Base-by-base conservation (phyloP, 2,113 vertebrate species). In the Calidris pygmaea region DNA sequence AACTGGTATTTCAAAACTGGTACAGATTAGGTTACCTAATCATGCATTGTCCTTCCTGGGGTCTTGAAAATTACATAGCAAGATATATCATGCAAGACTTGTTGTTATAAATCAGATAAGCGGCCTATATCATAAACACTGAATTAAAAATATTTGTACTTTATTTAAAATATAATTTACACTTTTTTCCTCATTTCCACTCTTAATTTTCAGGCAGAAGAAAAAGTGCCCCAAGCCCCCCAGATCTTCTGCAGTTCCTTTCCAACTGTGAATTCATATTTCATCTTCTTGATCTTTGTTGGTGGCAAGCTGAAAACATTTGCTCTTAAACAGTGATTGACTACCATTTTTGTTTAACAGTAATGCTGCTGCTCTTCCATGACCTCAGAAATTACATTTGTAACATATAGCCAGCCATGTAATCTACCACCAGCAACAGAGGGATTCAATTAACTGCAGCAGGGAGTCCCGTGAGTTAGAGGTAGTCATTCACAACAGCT, bases 201-300 rank as follows among this genome's bases (percentile, higher is more conserved):
- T 81, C 29, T 17, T 11, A 41, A 59, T 86, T 91, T 82, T 93
- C 4, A 59, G 62, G 45, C 53, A 95, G 92, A 96, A 87, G n/a
- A 47, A 63, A 68, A 93, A 83, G 43, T 18, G 29, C 18, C 43
- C 34, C 8, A 55, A 37, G 19, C 2, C 2, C 14, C 47, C 5
- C 11, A 74, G 11, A 35, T 43, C 4, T 86, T 73, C 86, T 87
- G 41, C n/a, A 65, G 41, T 90, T 89, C 63, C 80, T 88, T 94
- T 83, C 22, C 15, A 6, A 76, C 29, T 67, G 30, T 77, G 55
- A 67, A 92, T 89, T 96, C 27, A 9, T 53, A 55, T 92, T 95
- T 85, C 20, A 12, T 83, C 32, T 65, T 87, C 82, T 97, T 96
- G 73, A 92, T 91, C 93, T 97, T 95, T 58, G 75, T 60, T 96